Evolutionary conservation across 2,888 invertebrate species (phyloP).

Genomic region (Alloscopus bannaensis): DNA sequence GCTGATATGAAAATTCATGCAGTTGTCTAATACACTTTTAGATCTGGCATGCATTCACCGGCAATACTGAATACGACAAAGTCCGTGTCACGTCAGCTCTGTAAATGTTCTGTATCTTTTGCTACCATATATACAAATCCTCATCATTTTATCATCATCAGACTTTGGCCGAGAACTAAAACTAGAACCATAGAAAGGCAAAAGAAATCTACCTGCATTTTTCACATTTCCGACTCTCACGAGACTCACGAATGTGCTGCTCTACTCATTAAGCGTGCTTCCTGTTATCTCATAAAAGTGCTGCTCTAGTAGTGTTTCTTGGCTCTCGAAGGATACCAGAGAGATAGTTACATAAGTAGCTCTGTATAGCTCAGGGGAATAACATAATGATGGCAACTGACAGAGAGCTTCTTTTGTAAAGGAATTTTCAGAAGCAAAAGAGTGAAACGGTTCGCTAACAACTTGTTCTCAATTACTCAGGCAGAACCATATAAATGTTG

Average conservation of each 20-base stretch:
- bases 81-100: too few species aligned
- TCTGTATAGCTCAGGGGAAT: not conserved
- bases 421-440: constrained; percentile 7
- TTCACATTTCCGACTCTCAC: too few species aligned
- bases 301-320: not conserved
- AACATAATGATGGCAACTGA: not conserved
- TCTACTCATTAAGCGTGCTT: constrained; percentile 61
- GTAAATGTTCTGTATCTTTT: too few species aligned
- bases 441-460: too few species aligned
- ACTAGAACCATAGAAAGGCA: not conserved
- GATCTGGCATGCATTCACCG: too few species aligned
- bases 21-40: too few species aligned
- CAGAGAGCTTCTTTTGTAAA: not conserved
- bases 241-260: constrained; percentile 26
- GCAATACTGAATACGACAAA: too few species aligned
- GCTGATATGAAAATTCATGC: too few species aligned
- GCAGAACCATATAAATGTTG: constrained; percentile 17
- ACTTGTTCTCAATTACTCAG: constrained; percentile 16
- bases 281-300: constrained; percentile 40
- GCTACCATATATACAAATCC: too few species aligned
- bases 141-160: not conserved
- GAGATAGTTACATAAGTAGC: too few species aligned
- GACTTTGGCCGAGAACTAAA: not conserved
- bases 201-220: constrained; percentile 11
- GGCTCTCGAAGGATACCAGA: too few species aligned